Percentiles rank a stretch among this genome's conserved stretches.
These are phyloP conservation scores for Aselliscus stoliczkanus DNA, from an alignment of 2,797 vertebrate genomes.

Conservation along the genomic window DNA sequence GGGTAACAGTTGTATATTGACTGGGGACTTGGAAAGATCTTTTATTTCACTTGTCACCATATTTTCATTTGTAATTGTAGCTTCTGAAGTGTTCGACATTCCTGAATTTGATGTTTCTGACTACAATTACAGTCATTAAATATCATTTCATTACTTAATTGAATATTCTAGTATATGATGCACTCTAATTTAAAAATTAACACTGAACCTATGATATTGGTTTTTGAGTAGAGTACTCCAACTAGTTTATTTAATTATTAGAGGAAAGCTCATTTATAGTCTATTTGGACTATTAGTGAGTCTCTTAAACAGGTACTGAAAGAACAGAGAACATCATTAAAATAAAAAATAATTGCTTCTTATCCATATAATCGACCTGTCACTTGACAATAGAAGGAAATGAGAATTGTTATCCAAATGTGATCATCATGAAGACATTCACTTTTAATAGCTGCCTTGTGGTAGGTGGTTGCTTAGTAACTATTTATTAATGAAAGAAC, in stretches of 20 bases:
- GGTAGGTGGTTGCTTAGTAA: neutral
- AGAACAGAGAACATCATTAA: constrained; percentile 22
- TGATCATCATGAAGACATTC: neutral
- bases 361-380: constrained; percentile 10
- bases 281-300: constrained; percentile 18
- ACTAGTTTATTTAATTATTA: constrained; percentile 43
- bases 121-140: constrained; percentile 43
- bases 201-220: neutral
- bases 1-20: neutral
- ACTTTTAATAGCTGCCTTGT: neutral
- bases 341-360: constrained; percentile 10
- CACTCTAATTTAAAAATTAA: constrained; percentile 43
- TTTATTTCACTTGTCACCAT: constrained; percentile 27
- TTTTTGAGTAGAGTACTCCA: constrained; percentile 42
- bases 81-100: neutral
- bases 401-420: neutral
- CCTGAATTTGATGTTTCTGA: constrained; percentile 36
- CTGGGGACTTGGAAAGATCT: constrained; percentile 10
- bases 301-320: constrained; percentile 28
- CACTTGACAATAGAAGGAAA: neutral
- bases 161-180: constrained; percentile 4
- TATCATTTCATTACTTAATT: constrained; percentile 14
- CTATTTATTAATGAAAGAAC: constrained; percentile 33
- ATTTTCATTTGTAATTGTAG: constrained; percentile 46
- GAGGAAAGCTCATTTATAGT: constrained; percentile 29